Percentiles rank a stretch among this genome's conserved stretches.
Evolutionary conservation across 2,888 invertebrate genomes (phyloP).

Genomic region (Opisthograptis luteolata): DNA sequence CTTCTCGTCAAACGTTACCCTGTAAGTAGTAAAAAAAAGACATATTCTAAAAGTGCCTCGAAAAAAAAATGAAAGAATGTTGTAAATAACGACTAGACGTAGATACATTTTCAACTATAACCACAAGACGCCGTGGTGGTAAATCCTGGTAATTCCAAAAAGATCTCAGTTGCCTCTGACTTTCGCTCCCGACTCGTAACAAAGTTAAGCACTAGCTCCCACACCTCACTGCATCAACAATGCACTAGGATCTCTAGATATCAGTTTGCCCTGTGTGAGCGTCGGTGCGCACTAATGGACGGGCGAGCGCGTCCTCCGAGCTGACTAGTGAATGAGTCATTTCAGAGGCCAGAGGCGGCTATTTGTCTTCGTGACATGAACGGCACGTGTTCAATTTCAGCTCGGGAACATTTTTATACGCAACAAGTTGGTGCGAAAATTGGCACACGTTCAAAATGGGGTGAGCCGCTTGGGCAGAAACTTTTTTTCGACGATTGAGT

Average conservation of each 20-base stretch:
- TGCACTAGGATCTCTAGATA: slow-evolving; percentile 4
- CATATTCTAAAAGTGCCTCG: too few relatives aligned
- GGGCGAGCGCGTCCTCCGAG: slow-evolving; percentile 3
- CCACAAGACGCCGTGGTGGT: too few relatives aligned
- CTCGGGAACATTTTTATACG: neutral
- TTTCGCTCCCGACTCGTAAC: slow-evolving; percentile 1
- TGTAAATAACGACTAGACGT: too few relatives aligned
- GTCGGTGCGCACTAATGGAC: slow-evolving; percentile 1
- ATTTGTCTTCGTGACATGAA: neutral
- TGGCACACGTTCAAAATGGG: neutral
- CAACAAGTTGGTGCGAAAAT: neutral
- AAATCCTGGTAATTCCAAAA: neutral
- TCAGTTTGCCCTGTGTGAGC: neutral
- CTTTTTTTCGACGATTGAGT: too few relatives aligned
- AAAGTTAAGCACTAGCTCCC: neutral
- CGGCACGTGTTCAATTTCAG: neutral
- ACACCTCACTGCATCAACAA: slow-evolving; percentile 1
- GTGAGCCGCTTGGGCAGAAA: too few relatives aligned
- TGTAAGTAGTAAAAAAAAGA: too few relatives aligned
- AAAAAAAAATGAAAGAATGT: too few relatives aligned
- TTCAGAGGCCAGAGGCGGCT: neutral
- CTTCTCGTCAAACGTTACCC: too few relatives aligned
- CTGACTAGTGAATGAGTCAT: slow-evolving; percentile 17
- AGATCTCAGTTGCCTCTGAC: too few relatives aligned
- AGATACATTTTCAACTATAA: too few relatives aligned